Evolutionary conservation across 1,140 invertebrate genomes (phyloP), one percentile per base, ranked within the genome.

Genomic region (Harlomillsia oculata): DNA sequence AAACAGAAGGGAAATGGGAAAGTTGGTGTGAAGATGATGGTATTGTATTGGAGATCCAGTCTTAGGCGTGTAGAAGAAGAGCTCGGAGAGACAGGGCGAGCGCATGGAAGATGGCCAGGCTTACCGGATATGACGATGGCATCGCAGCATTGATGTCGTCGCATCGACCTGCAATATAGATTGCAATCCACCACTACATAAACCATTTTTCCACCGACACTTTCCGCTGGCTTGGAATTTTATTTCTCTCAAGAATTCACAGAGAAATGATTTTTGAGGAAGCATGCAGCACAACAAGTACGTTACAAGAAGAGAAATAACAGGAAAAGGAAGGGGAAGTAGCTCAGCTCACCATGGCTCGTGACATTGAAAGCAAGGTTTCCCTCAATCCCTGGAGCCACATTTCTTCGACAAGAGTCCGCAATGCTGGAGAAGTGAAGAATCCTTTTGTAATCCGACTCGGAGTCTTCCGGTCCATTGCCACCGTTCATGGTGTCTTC

Each of bases 401-500:
- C 56, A 41, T 65, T 59, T 13, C 63, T 16, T 34, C 49, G 29
- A 49, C 63, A 65, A 1, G 63, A 65, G 49, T 63, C 63, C 11
- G 59, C 57, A 39, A 65, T 54, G 26, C 57, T 56, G n/a, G 62
- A 64, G 43, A 64, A 64, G 30, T 64, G 62, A 54, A 63, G 50
- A 21, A 63, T 55, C 48, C 49, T 50, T 50, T 39, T 50, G 34
- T 50, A 50, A 37, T 50, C 32, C n/a, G 48, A 50, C 39, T 50
- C 48, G 34, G 48, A 32, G 30, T 37, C 48, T 50, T 39, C 48
- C 16, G 48, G 32, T n/a, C 23, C 39, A 30, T 50, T 30, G 39
- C 14, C 14, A 36, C 34, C 45, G 28, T 21, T 28, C 45, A 48
- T 21, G 26, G 41, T 44, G 34, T 41, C 28, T 53, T 55, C 53